Percentiles rank a stretch among this genome's conserved stretches.
phyloP scores from a whole-genome alignment of 2,888 invertebrate species.

The Marasmarcha lunaedactyla region DNA sequence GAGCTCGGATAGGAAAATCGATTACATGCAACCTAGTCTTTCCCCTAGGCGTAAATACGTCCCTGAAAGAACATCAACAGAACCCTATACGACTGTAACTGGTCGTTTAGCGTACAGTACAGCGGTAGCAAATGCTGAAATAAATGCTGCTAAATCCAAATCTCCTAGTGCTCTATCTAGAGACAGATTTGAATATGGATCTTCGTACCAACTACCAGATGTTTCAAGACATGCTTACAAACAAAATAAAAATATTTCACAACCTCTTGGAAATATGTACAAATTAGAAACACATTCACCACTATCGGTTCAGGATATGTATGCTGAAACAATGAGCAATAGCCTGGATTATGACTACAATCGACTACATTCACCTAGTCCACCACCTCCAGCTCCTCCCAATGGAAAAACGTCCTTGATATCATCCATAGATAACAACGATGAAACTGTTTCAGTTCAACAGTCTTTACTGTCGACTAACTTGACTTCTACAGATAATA shows the following conservation, averaged over 20 bases:
- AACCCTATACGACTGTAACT: constrained; percentile 74
- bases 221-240: constrained; percentile 46
- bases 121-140: constrained; percentile 74
- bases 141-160: constrained; percentile 63
- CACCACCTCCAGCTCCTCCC: constrained; percentile 85
- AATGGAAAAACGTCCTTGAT: constrained; percentile 68
- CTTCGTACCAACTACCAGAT: constrained; percentile 60
- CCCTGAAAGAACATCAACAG: constrained; percentile 68
- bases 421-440: constrained; percentile 49
- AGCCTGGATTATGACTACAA: constrained; percentile 57
- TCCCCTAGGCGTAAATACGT: constrained; percentile 71
- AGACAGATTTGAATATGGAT: constrained; percentile 70
- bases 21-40: constrained; percentile 67
- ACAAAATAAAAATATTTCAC: constrained; percentile 39
- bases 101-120: constrained; percentile 76
- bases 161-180: constrained; percentile 66
- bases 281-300: constrained; percentile 72
- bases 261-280: constrained; percentile 61
- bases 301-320: constrained; percentile 72
- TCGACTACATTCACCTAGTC: constrained; percentile 73
- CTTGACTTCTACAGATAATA: constrained; percentile 38
- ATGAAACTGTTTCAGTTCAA: constrained; percentile 28
- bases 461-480: constrained; percentile 42
- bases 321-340: constrained; percentile 66
- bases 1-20: constrained; percentile 73